These are phyloP conservation scores for Piprites chloris DNA, from an alignment of 2,113 vertebrate species.

Conservation along the genomic window DNA sequence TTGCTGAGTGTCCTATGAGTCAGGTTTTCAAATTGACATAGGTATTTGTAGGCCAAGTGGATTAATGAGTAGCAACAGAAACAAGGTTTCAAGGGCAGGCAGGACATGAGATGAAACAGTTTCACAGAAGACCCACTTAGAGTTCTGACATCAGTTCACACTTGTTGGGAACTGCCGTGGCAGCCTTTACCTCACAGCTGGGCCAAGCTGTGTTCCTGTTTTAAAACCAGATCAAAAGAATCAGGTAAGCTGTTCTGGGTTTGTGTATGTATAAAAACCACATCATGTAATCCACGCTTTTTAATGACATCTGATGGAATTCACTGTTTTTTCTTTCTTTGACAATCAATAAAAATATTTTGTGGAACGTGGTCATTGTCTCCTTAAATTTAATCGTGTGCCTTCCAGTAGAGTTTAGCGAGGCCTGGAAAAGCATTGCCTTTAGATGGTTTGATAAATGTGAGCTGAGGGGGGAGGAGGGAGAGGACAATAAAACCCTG, in stretches of 20 bases:
- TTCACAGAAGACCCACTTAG: background rate
- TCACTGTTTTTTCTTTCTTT: constrained; percentile 1
- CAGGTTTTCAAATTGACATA: background rate
- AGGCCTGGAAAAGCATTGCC: background rate
- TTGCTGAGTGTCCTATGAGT: background rate
- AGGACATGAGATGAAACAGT: background rate
- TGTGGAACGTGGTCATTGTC: constrained; percentile 67
- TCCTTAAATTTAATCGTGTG: constrained; percentile 57
- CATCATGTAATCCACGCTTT: constrained; percentile 23
- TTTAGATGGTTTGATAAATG: background rate
- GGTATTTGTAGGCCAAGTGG: background rate
- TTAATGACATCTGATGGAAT: constrained; percentile 27
- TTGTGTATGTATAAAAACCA: constrained; percentile 6
- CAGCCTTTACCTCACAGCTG: background rate
- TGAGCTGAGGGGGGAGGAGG: background rate
- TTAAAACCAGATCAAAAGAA: background rate
- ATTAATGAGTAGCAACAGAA: background rate
- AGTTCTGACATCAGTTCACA: background rate
- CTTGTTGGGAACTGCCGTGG: background rate
- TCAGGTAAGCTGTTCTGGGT: constrained; percentile 52
- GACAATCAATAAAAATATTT: constrained; percentile 74
- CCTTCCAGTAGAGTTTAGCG: background rate
- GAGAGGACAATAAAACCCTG: background rate
- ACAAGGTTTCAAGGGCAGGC: background rate
- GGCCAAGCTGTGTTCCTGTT: background rate